Base-by-base conservation (phyloP, 2,113 vertebrate species). In the Raphicerus campestris region DNA sequence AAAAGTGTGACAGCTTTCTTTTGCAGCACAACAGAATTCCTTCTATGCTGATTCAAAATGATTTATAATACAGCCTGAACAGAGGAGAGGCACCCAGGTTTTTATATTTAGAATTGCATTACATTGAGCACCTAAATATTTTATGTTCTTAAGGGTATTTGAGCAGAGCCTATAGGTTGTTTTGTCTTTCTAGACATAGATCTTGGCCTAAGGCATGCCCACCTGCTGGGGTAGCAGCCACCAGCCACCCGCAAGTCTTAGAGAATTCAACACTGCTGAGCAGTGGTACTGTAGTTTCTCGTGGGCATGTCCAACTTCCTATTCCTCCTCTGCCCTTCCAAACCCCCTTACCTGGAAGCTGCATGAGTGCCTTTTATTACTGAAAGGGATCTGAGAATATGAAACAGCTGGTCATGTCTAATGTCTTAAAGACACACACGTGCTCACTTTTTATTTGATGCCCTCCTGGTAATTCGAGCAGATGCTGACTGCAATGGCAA, bases 341-440 rank as follows among this genome's bases (percentile, higher is more conserved):
- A 83, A 30, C 1, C 30, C 32, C 4, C 35, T 89, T 96, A 88
- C 4, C 97, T 98, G 89, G 83, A 20, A 94, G 86, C 32, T 92
- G 26, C 61, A 60, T 3, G 28, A 73, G 77, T 95, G n/a, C 4
- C 75, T 49, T 90, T 14, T 7, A 60, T 96, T 90, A 91, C 10
- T 94, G 32, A 91, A 75, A 73, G 13, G 16, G 2, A 1, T 85
- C 26, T 90, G 16, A 94, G 22, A 98, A 96, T 98, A 89, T 7
- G 80, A 95, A 98, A 97, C 81, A 96, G 87, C 61, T 98, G 89
- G 51, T 85, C 70, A 87, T 61, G 9, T 82, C 42, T 96, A 97
- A 97, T 97, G 56, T 81, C 89, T 97, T 97, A 97, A 98, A 98
- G 78, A 98, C 47, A 45, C 4, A 66, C 10, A 80, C 10, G 91